Evolutionary conservation across 2,888 invertebrate genomes (phyloP), one percentile per base, ranked within the genome.

Genomic region (Coecobrya sp.): DNA sequence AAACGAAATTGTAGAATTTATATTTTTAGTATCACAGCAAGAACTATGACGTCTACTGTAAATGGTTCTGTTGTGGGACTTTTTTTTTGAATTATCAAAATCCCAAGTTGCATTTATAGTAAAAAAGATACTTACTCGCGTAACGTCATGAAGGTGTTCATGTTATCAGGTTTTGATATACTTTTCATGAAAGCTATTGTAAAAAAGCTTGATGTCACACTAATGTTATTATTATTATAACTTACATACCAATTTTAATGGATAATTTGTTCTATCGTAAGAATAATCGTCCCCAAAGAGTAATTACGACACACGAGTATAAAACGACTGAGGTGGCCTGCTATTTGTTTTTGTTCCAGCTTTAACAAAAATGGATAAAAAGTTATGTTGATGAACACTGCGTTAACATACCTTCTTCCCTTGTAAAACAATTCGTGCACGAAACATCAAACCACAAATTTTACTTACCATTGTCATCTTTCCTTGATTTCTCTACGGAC

Each of bases 401-500:
- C 52, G 19, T 13, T 25, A 59, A 19, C 16, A 36, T 25, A 76
- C 55, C 11, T 36, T 68, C 49, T n/a, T 13, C 13, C 42, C 16
- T 22, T 70, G 52, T 19, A 73, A 30, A 65, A 42, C 68, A 30
- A 11, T 25, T 86, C 13, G 1, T 68, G 49, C 76, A 59, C 13
- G 16, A 30, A 55, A 16, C 30, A 55, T 55, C 22, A 55, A 11
- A 30, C n/a, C 59, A 81, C 81, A 45, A 42, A 84, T 84, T 84
- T 5, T 65, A 19, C 25, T 65, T 42, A 65, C 65, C 30, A 65
- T 82, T 89, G 68, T 55, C 79, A 79, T 86, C 65, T 91, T 68
- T 36, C 45, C 36, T 65, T 90, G 90, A 90, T 90, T 90, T 90
- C 90, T 90, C 90, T 49, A 85, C 68, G 90, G 90, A 76, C 86